These are phyloP conservation scores for Chloroceryle aenea DNA, from an alignment of 2,113 vertebrate species.

Conservation along the genomic window DNA sequence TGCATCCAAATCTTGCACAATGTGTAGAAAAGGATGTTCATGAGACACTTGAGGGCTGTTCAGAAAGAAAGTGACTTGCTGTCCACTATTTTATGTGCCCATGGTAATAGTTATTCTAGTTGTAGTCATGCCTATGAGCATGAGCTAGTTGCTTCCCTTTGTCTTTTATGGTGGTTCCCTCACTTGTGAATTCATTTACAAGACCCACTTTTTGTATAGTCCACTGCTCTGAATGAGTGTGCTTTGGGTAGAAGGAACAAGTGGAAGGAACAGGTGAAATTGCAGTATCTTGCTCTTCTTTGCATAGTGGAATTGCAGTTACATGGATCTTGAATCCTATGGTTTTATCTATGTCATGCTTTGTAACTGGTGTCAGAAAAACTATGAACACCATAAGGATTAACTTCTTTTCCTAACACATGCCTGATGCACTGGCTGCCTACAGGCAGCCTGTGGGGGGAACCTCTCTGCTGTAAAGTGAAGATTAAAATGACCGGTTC, in stretches of 20 bases:
- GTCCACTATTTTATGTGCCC: neutral
- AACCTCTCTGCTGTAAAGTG: neutral
- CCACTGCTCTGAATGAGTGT: neutral
- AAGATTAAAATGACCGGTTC: neutral
- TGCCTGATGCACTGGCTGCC: neutral
- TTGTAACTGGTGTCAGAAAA: neutral
- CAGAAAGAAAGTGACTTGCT: neutral
- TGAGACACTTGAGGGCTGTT: neutral
- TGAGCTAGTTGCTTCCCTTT: neutral
- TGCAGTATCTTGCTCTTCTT: neutral
- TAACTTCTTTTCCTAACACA: neutral
- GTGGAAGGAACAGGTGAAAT: neutral
- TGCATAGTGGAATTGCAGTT: neutral
- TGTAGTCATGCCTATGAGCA: neutral
- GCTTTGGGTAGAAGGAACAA: neutral
- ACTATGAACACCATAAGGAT: neutral
- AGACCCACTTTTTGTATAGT: neutral
- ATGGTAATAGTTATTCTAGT: neutral
- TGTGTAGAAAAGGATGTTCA: neutral
- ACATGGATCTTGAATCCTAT: neutral
- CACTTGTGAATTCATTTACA: neutral
- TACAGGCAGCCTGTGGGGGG: neutral
- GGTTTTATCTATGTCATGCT: neutral
- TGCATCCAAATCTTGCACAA: neutral
- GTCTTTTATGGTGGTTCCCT: neutral